Base-by-base conservation (phyloP, 1,140 invertebrate genomes). In the Pseudoatta argentina region DNA sequence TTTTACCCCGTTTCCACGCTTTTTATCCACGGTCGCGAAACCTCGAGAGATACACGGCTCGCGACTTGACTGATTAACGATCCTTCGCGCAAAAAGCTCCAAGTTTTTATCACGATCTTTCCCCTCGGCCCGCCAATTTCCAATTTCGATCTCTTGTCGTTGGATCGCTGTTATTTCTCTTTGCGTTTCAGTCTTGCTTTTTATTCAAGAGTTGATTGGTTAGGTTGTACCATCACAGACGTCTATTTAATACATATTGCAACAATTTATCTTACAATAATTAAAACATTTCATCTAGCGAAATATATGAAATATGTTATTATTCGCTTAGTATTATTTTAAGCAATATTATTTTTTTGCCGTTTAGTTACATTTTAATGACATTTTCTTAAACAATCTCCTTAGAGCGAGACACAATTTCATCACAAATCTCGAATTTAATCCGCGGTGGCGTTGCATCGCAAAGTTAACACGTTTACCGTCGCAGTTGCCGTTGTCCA, bases 401-500 rank as follows among this genome's bases (percentile, higher is more conserved):
- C n/a, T 34, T 21, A 18, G 18, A 48, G 67, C 24, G 67, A 5
- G 55, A 34, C 24, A 34, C 55, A 59, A 82, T 83, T 73, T 83
- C 69, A 18, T 73, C 39, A 83, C 24, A 73, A 83, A 61, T 75
- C 79, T 51, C 24, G 39, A 59, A 75, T 83, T 83, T 83, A 75
- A 87, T 85, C 27, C 59, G 72, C 59, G 69, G 12, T 61, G 67
- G 63, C 71, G 83, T 76, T 71, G 86, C 81, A 88, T 89, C 76
- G 55, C 57, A 69, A 86, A 86, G 83, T 89, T 89, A 89, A 90
- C 86, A 83, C 81, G 88, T 88, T 90, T 67, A 88, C 86, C 76
- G 86, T 88, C 69, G 87, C 85, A 83, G 81, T 89, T 91, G 72
- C 81, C 85, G 87, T 78, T 89, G 90, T 91, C 89, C 90, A 85